Percentiles rank a stretch among this genome's conserved stretches.
These are phyloP conservation scores for Acropternis orthonyx DNA, from an alignment of 2,797 vertebrate genomes.

Conservation along the genomic window DNA sequence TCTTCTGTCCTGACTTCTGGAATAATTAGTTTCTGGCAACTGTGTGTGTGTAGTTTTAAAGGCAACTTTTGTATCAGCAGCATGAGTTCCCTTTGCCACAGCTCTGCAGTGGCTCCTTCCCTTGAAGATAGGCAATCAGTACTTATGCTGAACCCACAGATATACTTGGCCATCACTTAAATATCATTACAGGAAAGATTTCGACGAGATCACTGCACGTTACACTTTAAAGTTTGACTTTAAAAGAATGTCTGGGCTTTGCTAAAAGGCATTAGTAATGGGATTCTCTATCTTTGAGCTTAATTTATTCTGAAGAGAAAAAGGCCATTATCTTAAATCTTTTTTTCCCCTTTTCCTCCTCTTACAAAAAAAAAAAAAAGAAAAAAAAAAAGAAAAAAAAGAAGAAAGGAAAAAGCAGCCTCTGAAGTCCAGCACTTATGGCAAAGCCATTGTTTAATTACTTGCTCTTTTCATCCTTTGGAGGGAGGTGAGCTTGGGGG, in stretches of 20 bases:
- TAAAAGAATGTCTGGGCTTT: slow-evolving; percentile 75
- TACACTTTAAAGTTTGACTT: slow-evolving; percentile 79
- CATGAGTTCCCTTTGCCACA: slow-evolving; percentile 23
- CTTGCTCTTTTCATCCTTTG: slow-evolving; percentile 64
- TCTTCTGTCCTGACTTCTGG: slow-evolving; percentile 34
- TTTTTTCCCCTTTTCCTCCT: slow-evolving; percentile 14
- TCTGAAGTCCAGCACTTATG: slow-evolving; percentile 73
- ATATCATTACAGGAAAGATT: slow-evolving; percentile 80
- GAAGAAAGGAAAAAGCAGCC: slow-evolving; percentile 50
- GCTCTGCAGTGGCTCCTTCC: slow-evolving; percentile 38
- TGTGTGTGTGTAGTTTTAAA: slow-evolving; percentile 18
- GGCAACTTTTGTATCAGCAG: slow-evolving; percentile 30
- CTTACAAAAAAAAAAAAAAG: background rate
- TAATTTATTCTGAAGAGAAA: slow-evolving; percentile 82
- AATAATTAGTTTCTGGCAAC: slow-evolving; percentile 51
- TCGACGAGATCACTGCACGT: slow-evolving; percentile 71
- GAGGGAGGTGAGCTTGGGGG: background rate
- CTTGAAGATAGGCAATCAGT: slow-evolving; percentile 74
- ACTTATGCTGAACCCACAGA: slow-evolving; percentile 70
- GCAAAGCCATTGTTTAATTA: slow-evolving; percentile 74
- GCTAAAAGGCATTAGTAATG: slow-evolving; percentile 81
- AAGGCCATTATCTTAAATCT: slow-evolving; percentile 81
- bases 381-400: slow-evolving; percentile 30
- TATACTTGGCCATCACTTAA: slow-evolving; percentile 77
- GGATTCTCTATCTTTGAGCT: slow-evolving; percentile 77